Evolutionary conservation across 2,888 invertebrate genomes (phyloP), one percentile per base, ranked within the genome.

Genomic region (Mongoloraphidia duomilia): DNA sequence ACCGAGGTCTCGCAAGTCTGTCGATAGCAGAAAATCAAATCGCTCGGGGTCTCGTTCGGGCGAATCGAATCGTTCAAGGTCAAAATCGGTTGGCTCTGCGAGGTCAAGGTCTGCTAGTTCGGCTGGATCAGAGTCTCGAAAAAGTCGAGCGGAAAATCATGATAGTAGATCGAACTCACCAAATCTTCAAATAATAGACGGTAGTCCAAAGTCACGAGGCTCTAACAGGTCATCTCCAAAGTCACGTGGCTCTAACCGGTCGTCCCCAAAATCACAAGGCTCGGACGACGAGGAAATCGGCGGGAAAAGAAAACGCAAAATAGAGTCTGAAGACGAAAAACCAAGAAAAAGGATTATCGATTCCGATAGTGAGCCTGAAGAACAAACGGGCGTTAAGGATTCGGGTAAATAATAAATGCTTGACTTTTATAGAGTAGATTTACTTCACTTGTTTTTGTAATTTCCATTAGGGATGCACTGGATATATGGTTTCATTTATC

Each of bases 331-430:
- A 5, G 65, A 65, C n/a, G 66, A 65, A 6, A 62, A 60, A 12
- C 59, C 60, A 53, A 51, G 49, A 9, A 50, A 54, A 6, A 50
- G 56, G 41, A 59, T 81, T 2, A 73, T 83, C 8, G 82, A 81
- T 58, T 76, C 84, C 0, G 87, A 86, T 53, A 78, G 77, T 52
- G 84, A 83, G 43, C 77, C 77, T 9, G 76, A 75, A 39, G 63
- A 60, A 52, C 59, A 47, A 34, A 57, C 51, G n/a, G 56, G 58
- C 44, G 46, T 49, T n/a, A 52, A 57, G 48, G 54, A 53, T 43
- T 52, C 50, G 53, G 58, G 41, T 57, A 56, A 45, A 49, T 45
- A 1, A 57, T 56, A 26, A 57, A 53, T 13, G 55, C 3, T 12
- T 6, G 4, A 11, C 34, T 3, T 42, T 47, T 42, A 34, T 3